A percentile compares a stretch with the other conserved stretches of the same genome.
These are phyloP conservation scores for Helicoverpa zea DNA, from an alignment of 1,140 invertebrate genomes.

Conservation along the genomic window DNA sequence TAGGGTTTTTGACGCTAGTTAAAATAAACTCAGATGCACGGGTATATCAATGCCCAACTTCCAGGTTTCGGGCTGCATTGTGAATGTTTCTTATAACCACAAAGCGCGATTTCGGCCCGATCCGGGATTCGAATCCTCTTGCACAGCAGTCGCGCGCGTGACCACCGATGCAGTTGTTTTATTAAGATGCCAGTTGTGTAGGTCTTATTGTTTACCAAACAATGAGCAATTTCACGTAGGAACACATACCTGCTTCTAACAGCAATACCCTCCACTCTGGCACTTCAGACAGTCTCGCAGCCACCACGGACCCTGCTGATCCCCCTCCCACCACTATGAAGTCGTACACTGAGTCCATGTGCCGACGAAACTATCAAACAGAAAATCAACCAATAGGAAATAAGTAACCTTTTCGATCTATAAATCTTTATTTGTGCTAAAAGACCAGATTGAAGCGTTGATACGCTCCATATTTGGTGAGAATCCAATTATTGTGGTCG, in stretches of 20 bases:
- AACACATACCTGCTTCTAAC: slow-evolving; percentile 91
- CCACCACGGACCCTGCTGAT: slow-evolving; percentile 94
- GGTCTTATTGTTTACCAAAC: background rate
- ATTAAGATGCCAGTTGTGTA: too few relatives aligned
- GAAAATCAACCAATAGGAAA: slow-evolving; percentile 40
- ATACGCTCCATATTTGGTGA: background rate
- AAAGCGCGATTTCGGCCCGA: too few relatives aligned
- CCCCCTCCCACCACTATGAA: slow-evolving; percentile 96
- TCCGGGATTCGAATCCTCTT: too few relatives aligned
- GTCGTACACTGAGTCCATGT: slow-evolving; percentile 91
- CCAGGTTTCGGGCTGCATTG: too few relatives aligned
- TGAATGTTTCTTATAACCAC: too few relatives aligned
- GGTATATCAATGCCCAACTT: too few relatives aligned
- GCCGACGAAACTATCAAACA: slow-evolving; percentile 83
- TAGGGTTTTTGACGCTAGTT: too few relatives aligned
- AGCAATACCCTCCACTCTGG: slow-evolving; percentile 93
- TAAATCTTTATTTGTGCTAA: too few relatives aligned
- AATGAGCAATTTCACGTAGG: background rate
- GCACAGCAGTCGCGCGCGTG: too few relatives aligned
- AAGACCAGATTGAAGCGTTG: too few relatives aligned
- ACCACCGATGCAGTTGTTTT: too few relatives aligned
- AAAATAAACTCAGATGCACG: too few relatives aligned
- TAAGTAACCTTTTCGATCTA: background rate
- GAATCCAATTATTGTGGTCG: background rate
- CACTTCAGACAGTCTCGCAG: slow-evolving; percentile 93